These are phyloP conservation scores for Aphyosemion australe DNA, from an alignment of 2,113 vertebrate species.

Conservation along the genomic window DNA sequence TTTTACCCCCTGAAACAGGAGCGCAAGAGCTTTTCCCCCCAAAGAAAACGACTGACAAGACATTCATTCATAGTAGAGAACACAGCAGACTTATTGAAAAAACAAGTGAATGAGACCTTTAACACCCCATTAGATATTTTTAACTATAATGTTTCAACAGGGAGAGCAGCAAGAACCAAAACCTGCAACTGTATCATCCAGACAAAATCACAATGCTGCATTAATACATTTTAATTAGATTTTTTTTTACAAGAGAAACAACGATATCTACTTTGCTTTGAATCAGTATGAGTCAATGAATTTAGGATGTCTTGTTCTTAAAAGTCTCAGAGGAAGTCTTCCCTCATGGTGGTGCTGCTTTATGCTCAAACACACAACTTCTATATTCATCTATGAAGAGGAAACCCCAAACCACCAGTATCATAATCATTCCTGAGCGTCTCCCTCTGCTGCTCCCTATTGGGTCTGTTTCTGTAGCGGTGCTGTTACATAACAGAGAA, in stretches of 20 bases:
- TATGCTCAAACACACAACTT: constrained; percentile 19
- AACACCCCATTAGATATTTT: no score
- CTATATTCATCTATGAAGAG: constrained; percentile 1
- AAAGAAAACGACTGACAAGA: no score
- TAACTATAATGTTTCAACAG: not conserved
- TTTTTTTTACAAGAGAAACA: not conserved
- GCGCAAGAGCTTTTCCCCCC: no score
- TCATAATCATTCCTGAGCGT: constrained; percentile 22
- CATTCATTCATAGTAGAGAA: no score
- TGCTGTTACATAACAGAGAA: constrained; percentile 22
- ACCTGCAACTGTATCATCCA: no score
- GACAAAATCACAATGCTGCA: no score
- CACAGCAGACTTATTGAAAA: no score
- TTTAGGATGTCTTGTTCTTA: not conserved
- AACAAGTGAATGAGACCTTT: no score
- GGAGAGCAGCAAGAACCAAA: not conserved
- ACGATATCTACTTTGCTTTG: not conserved
- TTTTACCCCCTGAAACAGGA: no score
- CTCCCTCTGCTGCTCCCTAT: constrained; percentile 18
- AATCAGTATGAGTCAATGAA: constrained; percentile 3
- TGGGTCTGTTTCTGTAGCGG: constrained; percentile 38
- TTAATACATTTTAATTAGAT: no score
- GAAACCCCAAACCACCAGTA: constrained; percentile 36
- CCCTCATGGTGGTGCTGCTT: constrained; percentile 21
- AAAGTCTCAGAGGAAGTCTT: constrained; percentile 4